phyloP scores from a whole-genome alignment of 2,888 invertebrate species.

The Athalia circularis region DNA sequence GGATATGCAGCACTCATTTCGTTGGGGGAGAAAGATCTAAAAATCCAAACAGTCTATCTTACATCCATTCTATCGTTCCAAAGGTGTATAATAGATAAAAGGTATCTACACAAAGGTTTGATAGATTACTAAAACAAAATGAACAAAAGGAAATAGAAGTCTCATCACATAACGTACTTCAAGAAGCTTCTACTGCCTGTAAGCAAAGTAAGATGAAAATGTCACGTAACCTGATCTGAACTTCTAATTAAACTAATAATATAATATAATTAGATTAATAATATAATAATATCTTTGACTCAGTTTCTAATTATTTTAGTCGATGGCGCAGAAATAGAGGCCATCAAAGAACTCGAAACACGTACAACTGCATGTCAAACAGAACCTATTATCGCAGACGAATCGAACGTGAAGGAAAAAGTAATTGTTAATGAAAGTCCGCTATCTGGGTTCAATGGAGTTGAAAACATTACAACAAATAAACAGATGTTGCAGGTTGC shows the following conservation, averaged over 20 bases:
- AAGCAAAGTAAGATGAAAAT: neutral
- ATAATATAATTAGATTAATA: too few relatives aligned
- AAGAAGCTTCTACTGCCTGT: neutral
- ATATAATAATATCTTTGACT: too few relatives aligned
- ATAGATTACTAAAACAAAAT: slow-evolving; percentile 12
- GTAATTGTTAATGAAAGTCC: slow-evolving; percentile 26
- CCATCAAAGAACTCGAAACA: too few relatives aligned
- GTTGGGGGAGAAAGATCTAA: slow-evolving; percentile 28
- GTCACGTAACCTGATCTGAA: too few relatives aligned
- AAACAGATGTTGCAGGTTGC: slow-evolving; percentile 47
- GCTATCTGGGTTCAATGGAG: slow-evolving; percentile 49
- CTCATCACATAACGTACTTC: neutral
- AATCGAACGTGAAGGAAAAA: slow-evolving; percentile 11
- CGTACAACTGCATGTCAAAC: too few relatives aligned
- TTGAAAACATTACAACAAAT: slow-evolving; percentile 49
- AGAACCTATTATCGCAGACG: too few relatives aligned
- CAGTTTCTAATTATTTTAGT: too few relatives aligned
- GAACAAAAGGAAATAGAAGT: neutral
- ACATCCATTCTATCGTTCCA: slow-evolving; percentile 43
- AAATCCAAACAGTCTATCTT: slow-evolving; percentile 36
- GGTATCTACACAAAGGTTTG: slow-evolving; percentile 7
- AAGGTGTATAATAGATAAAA: slow-evolving; percentile 21
- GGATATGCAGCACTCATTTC: slow-evolving; percentile 45
- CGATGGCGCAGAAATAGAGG: too few relatives aligned
- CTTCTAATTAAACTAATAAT: too few relatives aligned